These are phyloP conservation scores for Tetramorium bicarinatum DNA, from an alignment of 2,888 invertebrate species.

Conservation along the genomic window DNA sequence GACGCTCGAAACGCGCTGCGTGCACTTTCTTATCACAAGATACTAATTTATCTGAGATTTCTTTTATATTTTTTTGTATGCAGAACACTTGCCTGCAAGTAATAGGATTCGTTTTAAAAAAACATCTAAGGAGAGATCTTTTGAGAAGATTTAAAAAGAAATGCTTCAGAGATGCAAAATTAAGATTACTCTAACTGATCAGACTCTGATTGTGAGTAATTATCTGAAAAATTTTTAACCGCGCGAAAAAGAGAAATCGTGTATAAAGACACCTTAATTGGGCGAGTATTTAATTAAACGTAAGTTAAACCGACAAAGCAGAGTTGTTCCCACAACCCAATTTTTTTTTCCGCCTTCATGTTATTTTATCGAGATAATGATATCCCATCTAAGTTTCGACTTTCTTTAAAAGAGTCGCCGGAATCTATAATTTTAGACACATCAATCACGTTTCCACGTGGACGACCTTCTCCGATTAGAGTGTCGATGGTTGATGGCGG, in stretches of 20 bases:
- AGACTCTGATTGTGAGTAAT: no score
- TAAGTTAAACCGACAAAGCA: background rate
- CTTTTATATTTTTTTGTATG: background rate
- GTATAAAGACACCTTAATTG: background rate
- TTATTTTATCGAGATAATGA: background rate
- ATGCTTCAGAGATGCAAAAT: background rate
- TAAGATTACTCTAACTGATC: background rate
- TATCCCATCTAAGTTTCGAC: background rate
- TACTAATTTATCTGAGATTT: background rate
- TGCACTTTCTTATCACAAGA: background rate
- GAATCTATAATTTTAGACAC: conserved; percentile 9
- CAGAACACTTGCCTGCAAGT: background rate
- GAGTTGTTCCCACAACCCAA: background rate
- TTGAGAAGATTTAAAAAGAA: background rate
- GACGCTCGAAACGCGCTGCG: background rate
- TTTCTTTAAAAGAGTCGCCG: background rate
- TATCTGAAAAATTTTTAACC: conserved; percentile 1
- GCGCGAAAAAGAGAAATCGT: background rate
- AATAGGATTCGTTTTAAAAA: background rate
- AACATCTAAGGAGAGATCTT: background rate
- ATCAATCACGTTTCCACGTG: conserved; percentile 15
- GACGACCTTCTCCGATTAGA: background rate
- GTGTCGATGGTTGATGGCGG: conserved; percentile 3
- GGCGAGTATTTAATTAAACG: background rate
- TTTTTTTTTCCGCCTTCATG: background rate